A percentile compares a stretch with the other conserved stretches of the same genome.
These are phyloP conservation scores for Drosophila colorata DNA, from an alignment of 2,888 invertebrate genomes.

Conservation along the genomic window DNA sequence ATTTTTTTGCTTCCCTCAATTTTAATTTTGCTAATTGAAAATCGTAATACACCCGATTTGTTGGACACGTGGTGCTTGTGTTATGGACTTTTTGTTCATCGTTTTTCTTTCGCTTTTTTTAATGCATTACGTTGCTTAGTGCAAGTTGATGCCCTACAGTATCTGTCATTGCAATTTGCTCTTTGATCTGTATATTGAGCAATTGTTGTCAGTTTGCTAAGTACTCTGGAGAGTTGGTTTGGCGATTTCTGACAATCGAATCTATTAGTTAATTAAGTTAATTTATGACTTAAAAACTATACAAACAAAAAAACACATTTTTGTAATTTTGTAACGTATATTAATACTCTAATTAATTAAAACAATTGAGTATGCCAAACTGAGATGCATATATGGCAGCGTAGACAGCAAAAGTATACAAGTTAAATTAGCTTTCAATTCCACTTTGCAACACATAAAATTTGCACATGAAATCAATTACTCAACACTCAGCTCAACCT, in stretches of 20 bases:
- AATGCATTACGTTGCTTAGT: conserved; percentile 39
- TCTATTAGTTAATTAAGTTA: conserved; percentile 36
- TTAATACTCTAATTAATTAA: background rate
- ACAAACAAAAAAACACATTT: background rate
- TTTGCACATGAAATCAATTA: conserved; percentile 42
- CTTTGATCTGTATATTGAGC: conserved; percentile 33
- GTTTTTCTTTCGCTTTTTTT: conserved; percentile 17
- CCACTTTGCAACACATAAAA: conserved; percentile 20
- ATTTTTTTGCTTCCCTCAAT: conserved; percentile 16
- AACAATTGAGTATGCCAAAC: background rate
- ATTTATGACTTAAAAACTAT: background rate
- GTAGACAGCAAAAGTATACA: background rate
- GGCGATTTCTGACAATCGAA: conserved; percentile 17
- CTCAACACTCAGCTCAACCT: conserved; percentile 24
- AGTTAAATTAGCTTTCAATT: conserved; percentile 22
- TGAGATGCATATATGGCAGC: background rate
- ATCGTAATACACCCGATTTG: conserved; percentile 78
- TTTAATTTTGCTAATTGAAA: conserved; percentile 85
- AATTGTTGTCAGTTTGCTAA: conserved; percentile 30
- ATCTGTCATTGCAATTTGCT: conserved; percentile 34
- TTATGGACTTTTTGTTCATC: conserved; percentile 4
- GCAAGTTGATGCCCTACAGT: conserved; percentile 35
- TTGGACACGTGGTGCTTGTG: conserved; percentile 47
- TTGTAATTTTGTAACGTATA: background rate
- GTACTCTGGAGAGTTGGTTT: conserved; percentile 29